phyloP scores from a whole-genome alignment of 2,113 vertebrate species.

The Amphiprion ocellaris region DNA sequence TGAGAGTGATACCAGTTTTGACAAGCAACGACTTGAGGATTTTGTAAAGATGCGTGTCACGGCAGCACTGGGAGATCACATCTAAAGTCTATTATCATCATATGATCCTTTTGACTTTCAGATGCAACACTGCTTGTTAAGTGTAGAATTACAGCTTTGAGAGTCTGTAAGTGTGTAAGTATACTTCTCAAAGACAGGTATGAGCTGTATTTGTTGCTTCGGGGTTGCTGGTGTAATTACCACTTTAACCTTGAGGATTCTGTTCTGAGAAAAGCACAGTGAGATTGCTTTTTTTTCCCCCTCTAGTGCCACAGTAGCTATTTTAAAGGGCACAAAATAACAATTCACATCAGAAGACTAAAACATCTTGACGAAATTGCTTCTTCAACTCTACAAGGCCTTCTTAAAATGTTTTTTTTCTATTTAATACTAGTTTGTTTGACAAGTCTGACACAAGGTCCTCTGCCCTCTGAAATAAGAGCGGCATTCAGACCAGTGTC shows the following conservation, averaged over 20 bases:
- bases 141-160: slow-evolving; percentile 13
- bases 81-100: slow-evolving; percentile 45
- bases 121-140: slow-evolving; percentile 31
- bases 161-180: not conserved
- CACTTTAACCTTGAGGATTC: slow-evolving; percentile 49
- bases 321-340: slow-evolving; percentile 38
- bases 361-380: slow-evolving; percentile 35
- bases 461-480: slow-evolving; percentile 2
- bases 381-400: slow-evolving; percentile 8
- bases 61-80: slow-evolving; percentile 15
- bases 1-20: slow-evolving; percentile 9
- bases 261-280: slow-evolving; percentile 26
- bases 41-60: slow-evolving; percentile 47
- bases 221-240: slow-evolving; percentile 39
- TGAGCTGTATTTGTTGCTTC: slow-evolving; percentile 18
- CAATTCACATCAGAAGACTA: slow-evolving; percentile 12
- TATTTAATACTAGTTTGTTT: slow-evolving; percentile 16
- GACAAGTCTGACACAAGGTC: slow-evolving; percentile 1
- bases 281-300: slow-evolving; percentile 43
- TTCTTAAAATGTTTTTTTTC: slow-evolving; percentile 1
- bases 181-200: slow-evolving; percentile 20
- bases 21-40: slow-evolving; percentile 37
- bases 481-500: not conserved
- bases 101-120: slow-evolving; percentile 62
- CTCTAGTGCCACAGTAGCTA: slow-evolving; percentile 11